Evolutionary conservation across 2,113 vertebrate species (phyloP), one percentile per base, ranked within the genome.

Genomic region (Ptilorrhoa leucosticta): DNA sequence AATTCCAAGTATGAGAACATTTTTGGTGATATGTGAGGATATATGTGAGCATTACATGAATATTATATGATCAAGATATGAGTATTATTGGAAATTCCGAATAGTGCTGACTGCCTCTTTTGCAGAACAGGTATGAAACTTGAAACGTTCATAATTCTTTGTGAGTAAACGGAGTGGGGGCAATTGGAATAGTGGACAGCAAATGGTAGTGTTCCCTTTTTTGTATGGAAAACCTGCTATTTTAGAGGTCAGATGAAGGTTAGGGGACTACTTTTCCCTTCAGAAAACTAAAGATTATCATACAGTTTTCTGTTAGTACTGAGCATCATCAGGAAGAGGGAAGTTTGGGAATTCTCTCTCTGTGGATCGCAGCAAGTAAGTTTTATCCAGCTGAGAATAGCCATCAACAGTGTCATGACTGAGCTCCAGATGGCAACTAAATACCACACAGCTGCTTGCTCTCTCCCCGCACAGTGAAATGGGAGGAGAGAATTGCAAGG

Each of bases 111-210:
- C 20, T 53, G 16, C 20, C 39, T 27, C 21, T 82, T 70, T 50
- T 86, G 37, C 28, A 66, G 13, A 88, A 40, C 9, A 66, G 19
- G 4, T 80, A 19, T 47, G 30, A 31, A 76, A 45, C 9, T 63
- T 72, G 15, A 14, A 57, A n/a, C 8, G 0, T 85, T 54, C 5
- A 2, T 57, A 56, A 24, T 61, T 73, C 33, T 77, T 82, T 27
- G 18, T 6, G 16, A 56, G 31, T 78, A 28, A 50, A 56, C 1
- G 5, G 3, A n/a, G n/a, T n/a, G 4, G 5, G 7, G 11, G 2
- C 18, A 83, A 7, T 26, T 10, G 56, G 27, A 50, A 20, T 40
- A 47, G 17, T 37, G 50, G 15, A 17, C 9, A 54, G 24, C 27
- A 78, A 24, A 35, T 37, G 19, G 7, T 33, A 77, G 39, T 47